Evolutionary conservation across 2,797 vertebrate species (phyloP).

Genomic region (Cottoperca gobio): DNA sequence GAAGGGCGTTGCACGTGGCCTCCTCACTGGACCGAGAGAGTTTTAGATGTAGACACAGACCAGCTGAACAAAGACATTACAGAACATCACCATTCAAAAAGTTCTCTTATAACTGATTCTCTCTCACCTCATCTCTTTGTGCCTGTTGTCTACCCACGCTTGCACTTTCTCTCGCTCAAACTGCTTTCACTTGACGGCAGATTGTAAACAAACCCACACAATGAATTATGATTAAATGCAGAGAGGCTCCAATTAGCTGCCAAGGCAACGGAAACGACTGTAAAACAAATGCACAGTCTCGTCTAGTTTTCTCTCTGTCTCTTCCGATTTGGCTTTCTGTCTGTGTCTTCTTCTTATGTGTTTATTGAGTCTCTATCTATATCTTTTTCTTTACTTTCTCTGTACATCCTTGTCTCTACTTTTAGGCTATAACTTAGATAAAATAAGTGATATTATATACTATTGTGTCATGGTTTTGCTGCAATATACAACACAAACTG

Average conservation of each 20-base stretch:
- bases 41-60: not conserved
- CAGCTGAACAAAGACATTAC: constrained; percentile 6
- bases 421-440: not conserved
- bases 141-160: constrained; percentile 20
- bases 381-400: not conserved
- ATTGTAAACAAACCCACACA: constrained; percentile 69
- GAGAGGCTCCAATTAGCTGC: constrained; percentile 70
- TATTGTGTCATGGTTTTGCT: not conserved
- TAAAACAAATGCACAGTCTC: constrained; percentile 32
- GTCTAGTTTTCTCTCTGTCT: constrained; percentile 49
- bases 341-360: not conserved
- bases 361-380: not conserved
- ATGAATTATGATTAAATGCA: constrained; percentile 73
- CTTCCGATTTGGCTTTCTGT: constrained; percentile 5
- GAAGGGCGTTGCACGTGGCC: not conserved
- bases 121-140: constrained; percentile 18
- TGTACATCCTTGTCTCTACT: not conserved
- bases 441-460: not conserved
- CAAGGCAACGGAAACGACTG: constrained; percentile 53
- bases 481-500: not conserved
- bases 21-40: not conserved
- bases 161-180: not conserved
- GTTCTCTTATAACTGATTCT: constrained; percentile 23
- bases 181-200: constrained; percentile 33
- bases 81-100: constrained; percentile 26